phyloP scores from a whole-genome alignment of 2,113 vertebrate genomes.

The Herpetotheres cachinnans region DNA sequence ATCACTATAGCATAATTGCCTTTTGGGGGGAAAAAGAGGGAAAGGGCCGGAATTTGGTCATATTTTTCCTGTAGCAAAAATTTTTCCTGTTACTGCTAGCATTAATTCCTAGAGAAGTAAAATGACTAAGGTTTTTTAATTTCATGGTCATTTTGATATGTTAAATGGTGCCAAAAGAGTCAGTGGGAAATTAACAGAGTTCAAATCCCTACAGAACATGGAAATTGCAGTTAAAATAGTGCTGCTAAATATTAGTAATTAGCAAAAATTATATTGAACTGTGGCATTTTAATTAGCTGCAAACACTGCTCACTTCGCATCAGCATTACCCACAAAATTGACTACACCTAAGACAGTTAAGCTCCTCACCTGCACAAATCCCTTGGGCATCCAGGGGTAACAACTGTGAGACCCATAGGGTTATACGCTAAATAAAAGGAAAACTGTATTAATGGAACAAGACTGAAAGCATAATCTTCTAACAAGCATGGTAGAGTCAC shows the following conservation, averaged over 20 bases:
- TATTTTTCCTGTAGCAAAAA: not conserved
- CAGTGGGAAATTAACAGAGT: constrained; percentile 6
- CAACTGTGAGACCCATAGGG: not conserved
- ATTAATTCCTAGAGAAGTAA: not conserved
- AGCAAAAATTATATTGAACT: constrained; percentile 34
- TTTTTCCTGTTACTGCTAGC: not conserved
- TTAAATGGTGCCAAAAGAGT: constrained; percentile 1
- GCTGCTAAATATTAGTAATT: constrained; percentile 37
- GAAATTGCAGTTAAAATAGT: constrained; percentile 29
- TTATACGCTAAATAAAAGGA: not conserved
- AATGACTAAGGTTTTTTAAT: not conserved
- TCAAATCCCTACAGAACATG: not conserved
- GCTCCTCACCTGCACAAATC: not conserved
- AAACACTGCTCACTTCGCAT: not conserved
- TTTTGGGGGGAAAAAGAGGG: not conserved
- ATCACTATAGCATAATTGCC: not conserved
- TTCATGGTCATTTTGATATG: constrained; percentile 44
- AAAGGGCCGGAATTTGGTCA: not conserved
- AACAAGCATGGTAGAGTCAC: not conserved
- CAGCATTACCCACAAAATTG: not conserved
- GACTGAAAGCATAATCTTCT: not conserved
- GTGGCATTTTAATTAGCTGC: constrained; percentile 2
- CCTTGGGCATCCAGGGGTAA: not conserved
- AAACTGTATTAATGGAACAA: not conserved
- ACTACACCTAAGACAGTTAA: not conserved